phyloP scores from a whole-genome alignment of 2,797 vertebrate species.

The Syngnathus acus region DNA sequence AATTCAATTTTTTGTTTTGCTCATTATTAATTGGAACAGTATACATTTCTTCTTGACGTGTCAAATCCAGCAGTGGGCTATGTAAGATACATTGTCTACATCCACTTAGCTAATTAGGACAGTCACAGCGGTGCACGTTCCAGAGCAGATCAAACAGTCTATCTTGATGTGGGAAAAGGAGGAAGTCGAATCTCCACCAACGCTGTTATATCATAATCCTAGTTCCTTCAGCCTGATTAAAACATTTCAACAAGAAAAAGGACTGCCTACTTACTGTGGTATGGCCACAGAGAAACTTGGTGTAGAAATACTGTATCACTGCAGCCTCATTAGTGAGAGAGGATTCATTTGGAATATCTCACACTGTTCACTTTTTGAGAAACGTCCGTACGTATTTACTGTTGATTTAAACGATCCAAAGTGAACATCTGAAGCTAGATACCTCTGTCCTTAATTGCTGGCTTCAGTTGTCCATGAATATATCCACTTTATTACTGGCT shows the following conservation, averaged over 20 bases:
- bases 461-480: conserved; percentile 73
- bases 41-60: conserved; percentile 49
- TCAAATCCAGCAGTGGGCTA: conserved; percentile 50
- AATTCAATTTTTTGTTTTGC: conserved; percentile 47
- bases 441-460: conserved; percentile 74
- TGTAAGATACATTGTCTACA: conserved; percentile 60
- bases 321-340: conserved; percentile 73
- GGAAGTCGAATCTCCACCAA: conserved; percentile 58
- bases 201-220: conserved; percentile 68
- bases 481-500: conserved; percentile 65
- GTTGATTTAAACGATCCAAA: conserved; percentile 73
- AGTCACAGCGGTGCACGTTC: conserved; percentile 58
- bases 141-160: conserved; percentile 59
- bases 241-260: conserved; percentile 62
- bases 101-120: conserved; percentile 64
- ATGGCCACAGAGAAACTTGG: conserved; percentile 44
- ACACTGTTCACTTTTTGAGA: conserved; percentile 64
- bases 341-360: conserved; percentile 70
- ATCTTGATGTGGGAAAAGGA: conserved; percentile 62
- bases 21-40: conserved; percentile 56
- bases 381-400: conserved; percentile 66
- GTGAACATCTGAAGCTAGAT: conserved; percentile 67
- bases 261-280: conserved; percentile 51
- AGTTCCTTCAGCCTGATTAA: conserved; percentile 66
- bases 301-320: conserved; percentile 60